Evolutionary conservation across 2,797 vertebrate species (phyloP), one percentile per base, ranked within the genome.

Genomic region (Trichosurus vulpecula): DNA sequence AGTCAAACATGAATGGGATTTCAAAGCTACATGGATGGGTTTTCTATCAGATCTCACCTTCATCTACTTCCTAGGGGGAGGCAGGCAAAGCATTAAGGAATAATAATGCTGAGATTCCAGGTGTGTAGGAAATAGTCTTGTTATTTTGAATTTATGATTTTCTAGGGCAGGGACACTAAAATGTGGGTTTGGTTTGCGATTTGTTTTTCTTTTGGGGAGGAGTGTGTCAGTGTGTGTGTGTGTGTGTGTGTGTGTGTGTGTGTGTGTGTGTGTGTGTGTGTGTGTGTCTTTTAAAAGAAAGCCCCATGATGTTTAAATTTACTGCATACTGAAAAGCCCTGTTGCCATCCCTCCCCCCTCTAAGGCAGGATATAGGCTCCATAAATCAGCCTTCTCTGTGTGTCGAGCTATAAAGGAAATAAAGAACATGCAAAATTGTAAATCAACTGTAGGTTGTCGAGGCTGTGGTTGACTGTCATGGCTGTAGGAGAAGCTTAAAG

Each of bases 61-160:
- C 90, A 90, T 10, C 52, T 94, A 93, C 91, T 95, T 94, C 81
- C 96, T 94, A 35, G 96, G 94, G 93, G 35, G 92, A 96, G 95
- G 90, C n/a, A 91, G 89, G 92, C 96, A 96, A 92, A 96, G 91
- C 98, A 96, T 94, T 96, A 97, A 96, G 94, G 87, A 94, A 96
- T 93, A 97, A 87, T 91, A 81, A 94, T 96, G 98, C 87, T 97
- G 55, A 97, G 97, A 92, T 95, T 98, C 95, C 98, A 98, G 96
- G 96, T 98, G 95, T 96, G 96, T 97, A 95, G 97, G 97, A 97
- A 97, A 97, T 97, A 74, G 90, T 91, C 96, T 98, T 81, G 29
- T 98, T 98, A 94, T 92, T 97, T 95, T 94, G 89, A 96, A 98
- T 98, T 97, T 98, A 98, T 52, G 95, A 98, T 93, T 87, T 96